phyloP scores from a whole-genome alignment of 2,113 vertebrate species.

The Lepus timidus region DNA sequence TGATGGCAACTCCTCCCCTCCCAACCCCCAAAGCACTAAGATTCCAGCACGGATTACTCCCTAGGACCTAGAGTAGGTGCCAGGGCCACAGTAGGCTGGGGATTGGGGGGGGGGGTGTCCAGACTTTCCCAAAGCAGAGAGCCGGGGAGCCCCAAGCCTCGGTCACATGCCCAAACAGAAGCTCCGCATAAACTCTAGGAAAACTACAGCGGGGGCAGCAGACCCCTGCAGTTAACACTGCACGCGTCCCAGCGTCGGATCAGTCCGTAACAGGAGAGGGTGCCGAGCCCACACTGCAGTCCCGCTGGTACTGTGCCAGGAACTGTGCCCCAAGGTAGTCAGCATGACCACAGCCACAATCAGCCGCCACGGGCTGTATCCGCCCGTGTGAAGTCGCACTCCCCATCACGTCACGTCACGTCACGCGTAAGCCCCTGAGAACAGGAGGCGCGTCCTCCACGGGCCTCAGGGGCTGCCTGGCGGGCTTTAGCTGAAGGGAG shows the following conservation, averaged over 20 bases:
- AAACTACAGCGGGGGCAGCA: background rate
- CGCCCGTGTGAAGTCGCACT: background rate
- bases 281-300: too few relatives aligned
- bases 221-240: background rate
- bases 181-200: background rate
- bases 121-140: background rate
- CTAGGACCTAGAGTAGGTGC: background rate
- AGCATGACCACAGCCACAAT: background rate
- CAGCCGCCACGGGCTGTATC: background rate
- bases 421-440: background rate
- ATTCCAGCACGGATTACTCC: background rate
- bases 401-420: too few relatives aligned
- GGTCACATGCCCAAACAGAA: background rate
- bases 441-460: background rate
- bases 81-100: background rate
- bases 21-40: background rate
- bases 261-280: background rate
- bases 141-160: background rate
- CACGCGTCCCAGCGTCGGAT: background rate
- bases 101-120: background rate
- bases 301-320: background rate
- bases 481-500: background rate
- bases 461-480: background rate
- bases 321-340: rapidly evolving
- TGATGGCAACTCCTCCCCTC: background rate